Evolutionary conservation across 2,888 invertebrate species (phyloP).

Genomic region (Tanypteryx hageni): DNA sequence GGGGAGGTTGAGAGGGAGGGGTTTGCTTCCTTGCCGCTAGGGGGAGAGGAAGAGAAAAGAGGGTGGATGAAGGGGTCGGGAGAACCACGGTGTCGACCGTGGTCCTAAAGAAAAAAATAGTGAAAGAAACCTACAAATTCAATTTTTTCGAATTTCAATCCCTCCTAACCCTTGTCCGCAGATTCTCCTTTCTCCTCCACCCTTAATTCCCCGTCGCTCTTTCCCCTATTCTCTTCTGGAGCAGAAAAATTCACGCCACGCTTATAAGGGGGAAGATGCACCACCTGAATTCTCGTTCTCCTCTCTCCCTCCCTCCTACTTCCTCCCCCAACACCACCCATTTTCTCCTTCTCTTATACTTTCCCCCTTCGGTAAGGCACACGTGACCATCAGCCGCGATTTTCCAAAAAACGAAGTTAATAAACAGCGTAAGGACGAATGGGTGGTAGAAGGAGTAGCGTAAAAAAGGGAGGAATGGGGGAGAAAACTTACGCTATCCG

Average conservation of each 20-base stretch:
- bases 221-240: not conserved
- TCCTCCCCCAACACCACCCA: not conserved
- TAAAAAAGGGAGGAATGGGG: not conserved
- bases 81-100: too few relatives aligned
- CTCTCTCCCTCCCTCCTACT: not conserved
- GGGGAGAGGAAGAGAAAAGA: not conserved
- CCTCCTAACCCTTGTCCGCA: not conserved
- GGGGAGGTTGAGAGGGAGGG: not conserved
- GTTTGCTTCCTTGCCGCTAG: not conserved
- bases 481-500: conserved; percentile 4
- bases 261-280: not conserved
- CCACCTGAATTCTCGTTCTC: not conserved
- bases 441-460: not conserved
- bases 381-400: not conserved
- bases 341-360: not conserved
- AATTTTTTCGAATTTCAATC: conserved; percentile 18
- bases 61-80: not conserved
- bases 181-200: not conserved
- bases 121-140: not conserved
- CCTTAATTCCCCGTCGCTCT: not conserved
- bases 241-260: not conserved
- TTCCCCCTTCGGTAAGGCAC: not conserved
- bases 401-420: conserved; percentile 12
- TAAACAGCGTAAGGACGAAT: not conserved
- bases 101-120: too few relatives aligned